phyloP scores from a whole-genome alignment of 2,113 vertebrate genomes.

The Poeciliopsis retropinna region DNA sequence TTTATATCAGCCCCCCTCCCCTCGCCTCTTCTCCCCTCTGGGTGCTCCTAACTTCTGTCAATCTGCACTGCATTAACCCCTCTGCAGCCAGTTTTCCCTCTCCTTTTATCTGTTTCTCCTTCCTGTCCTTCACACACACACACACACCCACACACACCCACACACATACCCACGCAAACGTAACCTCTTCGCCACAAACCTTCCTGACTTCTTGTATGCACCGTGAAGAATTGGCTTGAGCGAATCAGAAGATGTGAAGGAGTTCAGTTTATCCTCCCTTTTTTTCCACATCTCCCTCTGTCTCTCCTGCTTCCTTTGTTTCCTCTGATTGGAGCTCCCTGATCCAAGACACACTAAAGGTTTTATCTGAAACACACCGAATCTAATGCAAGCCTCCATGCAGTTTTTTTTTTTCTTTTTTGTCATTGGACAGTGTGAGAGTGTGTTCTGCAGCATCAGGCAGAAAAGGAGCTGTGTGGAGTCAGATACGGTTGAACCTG shows the following conservation, averaged over 20 bases:
- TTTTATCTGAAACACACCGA: slow-evolving; percentile 70
- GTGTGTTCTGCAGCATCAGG: not conserved
- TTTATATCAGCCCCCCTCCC: slow-evolving; percentile 83
- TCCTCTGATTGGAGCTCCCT: slow-evolving; percentile 39
- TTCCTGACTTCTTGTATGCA: slow-evolving; percentile 59
- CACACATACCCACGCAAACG: slow-evolving; percentile 7
- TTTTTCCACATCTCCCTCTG: slow-evolving; percentile 29
- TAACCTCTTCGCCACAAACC: slow-evolving; percentile 25
- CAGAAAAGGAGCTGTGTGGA: slow-evolving; percentile 13
- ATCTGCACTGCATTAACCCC: slow-evolving; percentile 83
- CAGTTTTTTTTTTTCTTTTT: slow-evolving; percentile 29
- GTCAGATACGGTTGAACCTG: slow-evolving; percentile 7
- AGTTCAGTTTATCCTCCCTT: slow-evolving; percentile 43
- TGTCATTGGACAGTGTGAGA: not conserved
- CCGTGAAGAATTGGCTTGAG: slow-evolving; percentile 62
- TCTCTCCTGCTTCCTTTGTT: slow-evolving; percentile 32
- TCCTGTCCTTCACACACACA: not conserved
- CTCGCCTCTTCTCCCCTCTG: slow-evolving; percentile 70
- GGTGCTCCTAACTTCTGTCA: slow-evolving; percentile 79
- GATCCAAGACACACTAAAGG: slow-evolving; percentile 56
- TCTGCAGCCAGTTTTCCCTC: slow-evolving; percentile 63
- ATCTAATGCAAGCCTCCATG: slow-evolving; percentile 61
- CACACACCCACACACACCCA: slow-evolving; percentile 7
- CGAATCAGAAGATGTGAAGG: slow-evolving; percentile 65
- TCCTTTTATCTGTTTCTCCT: slow-evolving; percentile 60